These are phyloP conservation scores for Onychomys leucogaster DNA, from an alignment of 2,797 vertebrate species.

Conservation along the genomic window DNA sequence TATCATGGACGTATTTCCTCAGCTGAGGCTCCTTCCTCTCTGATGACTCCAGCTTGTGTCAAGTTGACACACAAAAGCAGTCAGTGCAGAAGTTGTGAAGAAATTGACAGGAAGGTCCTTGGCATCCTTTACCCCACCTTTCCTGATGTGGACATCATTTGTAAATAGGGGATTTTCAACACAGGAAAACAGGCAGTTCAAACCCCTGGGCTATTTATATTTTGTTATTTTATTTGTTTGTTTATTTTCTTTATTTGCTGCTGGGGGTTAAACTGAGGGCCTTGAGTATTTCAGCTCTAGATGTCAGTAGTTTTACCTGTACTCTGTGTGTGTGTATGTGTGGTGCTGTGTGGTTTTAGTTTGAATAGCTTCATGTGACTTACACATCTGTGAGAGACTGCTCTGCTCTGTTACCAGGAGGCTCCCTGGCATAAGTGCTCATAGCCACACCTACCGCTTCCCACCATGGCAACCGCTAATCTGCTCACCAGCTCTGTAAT, in stretches of 20 bases:
- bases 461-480: background rate
- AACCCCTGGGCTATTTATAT: background rate
- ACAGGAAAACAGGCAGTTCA: background rate
- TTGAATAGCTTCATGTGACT: fast-evolving
- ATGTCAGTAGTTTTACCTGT: background rate
- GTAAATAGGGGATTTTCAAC: background rate
- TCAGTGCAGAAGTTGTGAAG: background rate
- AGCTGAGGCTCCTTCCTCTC: background rate
- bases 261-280: background rate
- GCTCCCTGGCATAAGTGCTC: background rate
- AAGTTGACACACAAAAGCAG: background rate
- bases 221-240: background rate
- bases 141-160: background rate
- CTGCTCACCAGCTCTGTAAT: background rate
- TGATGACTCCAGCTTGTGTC: background rate
- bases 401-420: background rate
- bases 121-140: background rate
- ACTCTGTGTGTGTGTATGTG: fast-evolving
- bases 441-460: background rate
- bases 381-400: background rate
- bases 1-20: background rate
- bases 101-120: background rate
- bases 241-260: background rate
- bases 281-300: background rate
- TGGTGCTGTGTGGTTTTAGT: background rate